Percentiles rank a stretch among this genome's conserved stretches.
Conservation (phyloP, 2,888 invertebrate species). For the Diaphora mendica region DNA sequence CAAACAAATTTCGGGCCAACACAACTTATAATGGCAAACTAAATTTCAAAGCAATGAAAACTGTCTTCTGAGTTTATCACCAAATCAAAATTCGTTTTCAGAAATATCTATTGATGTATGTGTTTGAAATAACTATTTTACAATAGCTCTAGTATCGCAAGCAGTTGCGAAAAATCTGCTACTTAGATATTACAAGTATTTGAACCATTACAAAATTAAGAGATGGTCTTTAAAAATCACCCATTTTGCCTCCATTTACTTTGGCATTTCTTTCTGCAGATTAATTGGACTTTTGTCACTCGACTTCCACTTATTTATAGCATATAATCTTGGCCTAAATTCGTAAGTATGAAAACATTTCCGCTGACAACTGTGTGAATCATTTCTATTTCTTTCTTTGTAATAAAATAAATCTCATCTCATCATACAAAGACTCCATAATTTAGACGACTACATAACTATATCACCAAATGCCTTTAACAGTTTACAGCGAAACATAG, state of each 20-base stretch:
- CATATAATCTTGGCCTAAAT: background rate
- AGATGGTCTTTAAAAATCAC: background rate
- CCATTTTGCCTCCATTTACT: background rate
- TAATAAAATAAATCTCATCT: background rate
- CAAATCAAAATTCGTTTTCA: background rate
- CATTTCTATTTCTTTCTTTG: background rate
- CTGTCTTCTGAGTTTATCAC: background rate
- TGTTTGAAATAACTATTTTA: background rate
- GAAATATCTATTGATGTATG: background rate
- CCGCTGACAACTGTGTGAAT: background rate
- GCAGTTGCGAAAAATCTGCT: background rate
- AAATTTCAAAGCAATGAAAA: background rate
- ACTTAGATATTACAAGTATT: background rate
- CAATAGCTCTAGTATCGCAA: background rate
- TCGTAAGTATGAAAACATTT: constrained; percentile 1
- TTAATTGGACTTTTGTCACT: background rate
- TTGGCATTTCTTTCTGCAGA: background rate
- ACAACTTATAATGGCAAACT: background rate
- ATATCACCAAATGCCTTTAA: too few species aligned
- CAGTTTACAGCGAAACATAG: too few species aligned
- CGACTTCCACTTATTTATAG: background rate
- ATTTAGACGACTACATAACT: background rate
- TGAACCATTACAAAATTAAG: background rate
- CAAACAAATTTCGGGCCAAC: background rate
- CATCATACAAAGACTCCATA: background rate